These are phyloP conservation scores for Oreotrochilus melanogaster DNA, from an alignment of 2,113 vertebrate species.

Conservation along the genomic window DNA sequence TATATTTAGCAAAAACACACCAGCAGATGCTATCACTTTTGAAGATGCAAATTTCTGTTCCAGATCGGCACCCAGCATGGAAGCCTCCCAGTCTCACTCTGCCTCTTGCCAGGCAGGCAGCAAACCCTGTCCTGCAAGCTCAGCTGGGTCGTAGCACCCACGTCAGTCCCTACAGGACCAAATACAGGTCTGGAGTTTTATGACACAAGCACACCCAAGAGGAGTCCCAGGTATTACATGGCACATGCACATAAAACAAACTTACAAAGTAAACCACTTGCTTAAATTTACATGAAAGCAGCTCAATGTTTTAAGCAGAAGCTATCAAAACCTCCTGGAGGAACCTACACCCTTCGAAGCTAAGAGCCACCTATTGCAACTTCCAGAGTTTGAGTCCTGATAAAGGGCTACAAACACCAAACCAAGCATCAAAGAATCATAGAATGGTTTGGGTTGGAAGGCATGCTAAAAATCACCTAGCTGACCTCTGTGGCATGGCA, in stretches of 20 bases:
- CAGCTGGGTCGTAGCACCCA: not conserved
- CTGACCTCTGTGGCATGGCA: too few relatives aligned
- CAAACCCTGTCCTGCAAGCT: fast-evolving
- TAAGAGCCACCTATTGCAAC: not conserved
- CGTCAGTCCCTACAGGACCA: fast-evolving
- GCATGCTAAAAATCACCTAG: too few relatives aligned
- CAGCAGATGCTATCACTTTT: slow-evolving; percentile 63
- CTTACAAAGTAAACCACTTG: not conserved
- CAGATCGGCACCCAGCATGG: slow-evolving; percentile 39
- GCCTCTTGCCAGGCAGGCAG: slow-evolving; percentile 11
- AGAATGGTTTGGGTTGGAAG: too few relatives aligned
- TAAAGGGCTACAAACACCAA: not conserved
- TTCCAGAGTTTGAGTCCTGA: not conserved
- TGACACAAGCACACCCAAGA: not conserved
- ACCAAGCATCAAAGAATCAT: not conserved
- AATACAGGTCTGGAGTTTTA: not conserved
- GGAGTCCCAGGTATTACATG: too few relatives aligned
- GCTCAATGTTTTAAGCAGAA: not conserved
- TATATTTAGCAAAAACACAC: slow-evolving; percentile 64
- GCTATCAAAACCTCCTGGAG: not conserved
- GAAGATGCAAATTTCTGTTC: slow-evolving; percentile 56
- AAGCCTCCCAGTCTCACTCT: not conserved
- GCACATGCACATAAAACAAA: not conserved
- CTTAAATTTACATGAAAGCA: not conserved
- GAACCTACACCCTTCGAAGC: not conserved